These are phyloP conservation scores for Scomber japonicus DNA, from an alignment of 2,113 vertebrate genomes.

Conservation along the genomic window DNA sequence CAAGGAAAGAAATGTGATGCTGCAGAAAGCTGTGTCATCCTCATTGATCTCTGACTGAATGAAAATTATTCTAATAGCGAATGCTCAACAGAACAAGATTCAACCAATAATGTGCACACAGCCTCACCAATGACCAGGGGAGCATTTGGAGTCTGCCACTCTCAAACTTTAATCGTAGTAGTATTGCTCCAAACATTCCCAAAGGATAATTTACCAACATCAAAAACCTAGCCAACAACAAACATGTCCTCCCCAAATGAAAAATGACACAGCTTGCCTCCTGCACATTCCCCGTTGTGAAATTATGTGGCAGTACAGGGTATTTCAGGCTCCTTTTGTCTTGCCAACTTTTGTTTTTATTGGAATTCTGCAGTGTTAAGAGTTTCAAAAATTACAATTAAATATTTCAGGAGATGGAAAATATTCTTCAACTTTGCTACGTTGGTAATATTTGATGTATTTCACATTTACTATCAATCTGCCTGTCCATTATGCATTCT, in stretches of 20 bases:
- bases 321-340: constrained; percentile 44
- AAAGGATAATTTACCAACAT: constrained; percentile 63
- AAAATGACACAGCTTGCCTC: constrained; percentile 58
- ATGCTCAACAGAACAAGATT: constrained; percentile 37
- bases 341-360: constrained; percentile 19
- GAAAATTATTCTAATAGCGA: constrained; percentile 46
- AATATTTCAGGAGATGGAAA: constrained; percentile 14
- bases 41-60: constrained; percentile 72
- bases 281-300: constrained; percentile 45
- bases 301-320: constrained; percentile 46
- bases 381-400: constrained; percentile 11
- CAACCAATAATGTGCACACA: constrained; percentile 51
- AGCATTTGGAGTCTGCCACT: constrained; percentile 51
- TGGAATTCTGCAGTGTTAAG: not conserved
- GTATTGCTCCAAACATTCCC: constrained; percentile 44
- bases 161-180: constrained; percentile 54
- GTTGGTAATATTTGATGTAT: constrained; percentile 14
- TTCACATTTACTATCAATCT: constrained; percentile 18
- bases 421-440: constrained; percentile 10
- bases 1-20: constrained; percentile 60
- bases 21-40: constrained; percentile 54
- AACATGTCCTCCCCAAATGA: constrained; percentile 66
- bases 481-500: constrained; percentile 4
- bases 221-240: constrained; percentile 63
- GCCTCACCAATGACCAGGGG: constrained; percentile 53